A percentile compares a stretch with the other conserved stretches of the same genome.
These are phyloP conservation scores for Spinus pinus DNA, from an alignment of 2,797 vertebrate genomes.

Conservation along the genomic window DNA sequence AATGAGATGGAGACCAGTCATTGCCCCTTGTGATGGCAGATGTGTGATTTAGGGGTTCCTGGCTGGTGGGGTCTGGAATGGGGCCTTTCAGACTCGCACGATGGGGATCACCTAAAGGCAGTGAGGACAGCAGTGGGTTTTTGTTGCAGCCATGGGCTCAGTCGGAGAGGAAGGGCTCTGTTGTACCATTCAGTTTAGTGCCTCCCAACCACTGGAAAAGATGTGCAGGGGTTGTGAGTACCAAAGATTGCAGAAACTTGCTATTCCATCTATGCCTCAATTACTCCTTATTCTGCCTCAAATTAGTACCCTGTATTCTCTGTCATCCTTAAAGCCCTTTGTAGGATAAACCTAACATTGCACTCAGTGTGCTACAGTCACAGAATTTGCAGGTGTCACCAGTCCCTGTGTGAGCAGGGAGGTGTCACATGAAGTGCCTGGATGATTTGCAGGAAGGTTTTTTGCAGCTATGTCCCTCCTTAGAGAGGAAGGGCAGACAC, in stretches of 20 bases:
- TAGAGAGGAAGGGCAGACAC: not conserved
- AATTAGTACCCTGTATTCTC: not conserved
- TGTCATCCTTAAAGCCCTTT: not conserved
- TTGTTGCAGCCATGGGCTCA: not conserved
- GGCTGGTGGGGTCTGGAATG: not conserved
- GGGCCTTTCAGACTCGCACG: rapidly evolving
- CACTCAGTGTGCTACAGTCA: not conserved
- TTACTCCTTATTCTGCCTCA: not conserved
- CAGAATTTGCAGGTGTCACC: not conserved
- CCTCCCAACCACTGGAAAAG: not conserved
- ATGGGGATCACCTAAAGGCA: not conserved
- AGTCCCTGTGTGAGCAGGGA: not conserved
- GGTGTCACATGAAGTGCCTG: not conserved
- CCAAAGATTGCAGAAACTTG: not conserved
- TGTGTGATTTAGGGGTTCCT: not conserved
- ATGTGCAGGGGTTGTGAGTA: not conserved
- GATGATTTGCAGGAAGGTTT: not conserved
- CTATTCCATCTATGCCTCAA: not conserved
- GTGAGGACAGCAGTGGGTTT: not conserved
- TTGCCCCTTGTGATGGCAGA: not conserved
- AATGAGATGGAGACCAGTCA: not conserved
- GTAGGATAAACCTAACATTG: not conserved
- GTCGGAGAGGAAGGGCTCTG: not conserved
- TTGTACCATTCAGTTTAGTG: not conserved
- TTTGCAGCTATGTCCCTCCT: not conserved